Percentiles rank a stretch among this genome's conserved stretches.
These are phyloP conservation scores for Eriosoma lanigerum DNA, from an alignment of 1,140 invertebrate species.

Conservation along the genomic window DNA sequence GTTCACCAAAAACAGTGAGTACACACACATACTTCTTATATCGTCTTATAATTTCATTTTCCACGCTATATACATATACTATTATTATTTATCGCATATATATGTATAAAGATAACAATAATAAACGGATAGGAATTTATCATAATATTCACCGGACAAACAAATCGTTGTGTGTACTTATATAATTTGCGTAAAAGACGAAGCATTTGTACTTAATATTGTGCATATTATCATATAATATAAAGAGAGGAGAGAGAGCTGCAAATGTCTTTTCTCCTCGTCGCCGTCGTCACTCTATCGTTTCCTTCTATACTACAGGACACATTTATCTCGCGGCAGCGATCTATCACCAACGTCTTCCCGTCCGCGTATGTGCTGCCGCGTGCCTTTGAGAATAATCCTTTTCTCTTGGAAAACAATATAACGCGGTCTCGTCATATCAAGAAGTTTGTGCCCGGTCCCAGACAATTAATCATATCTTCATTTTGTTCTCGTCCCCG, in stretches of 20 bases:
- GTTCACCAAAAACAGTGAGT: constrained; percentile 99
- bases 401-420: constrained; percentile 48
- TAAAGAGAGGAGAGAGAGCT: background rate
- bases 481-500: constrained; percentile 36
- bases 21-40: constrained; percentile 29
- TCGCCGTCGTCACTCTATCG: background rate
- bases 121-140: too few relatives aligned
- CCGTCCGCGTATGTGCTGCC: background rate
- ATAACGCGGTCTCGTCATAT: constrained; percentile 32
- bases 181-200: background rate
- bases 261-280: background rate
- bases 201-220: too few relatives aligned
- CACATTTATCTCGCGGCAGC: constrained; percentile 39
- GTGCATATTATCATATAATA: too few relatives aligned
- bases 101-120: too few relatives aligned
- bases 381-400: constrained; percentile 48
- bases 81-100: background rate
- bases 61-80: too few relatives aligned
- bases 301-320: background rate
- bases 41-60: too few relatives aligned
- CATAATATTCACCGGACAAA: background rate
- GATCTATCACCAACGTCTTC: constrained; percentile 36
- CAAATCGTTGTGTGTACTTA: background rate
- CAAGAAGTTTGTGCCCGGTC: constrained; percentile 39
- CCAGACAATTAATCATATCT: constrained; percentile 50